Evolutionary conservation across 2,888 invertebrate species (phyloP).

Genomic region (Drosophila meridionalis): DNA sequence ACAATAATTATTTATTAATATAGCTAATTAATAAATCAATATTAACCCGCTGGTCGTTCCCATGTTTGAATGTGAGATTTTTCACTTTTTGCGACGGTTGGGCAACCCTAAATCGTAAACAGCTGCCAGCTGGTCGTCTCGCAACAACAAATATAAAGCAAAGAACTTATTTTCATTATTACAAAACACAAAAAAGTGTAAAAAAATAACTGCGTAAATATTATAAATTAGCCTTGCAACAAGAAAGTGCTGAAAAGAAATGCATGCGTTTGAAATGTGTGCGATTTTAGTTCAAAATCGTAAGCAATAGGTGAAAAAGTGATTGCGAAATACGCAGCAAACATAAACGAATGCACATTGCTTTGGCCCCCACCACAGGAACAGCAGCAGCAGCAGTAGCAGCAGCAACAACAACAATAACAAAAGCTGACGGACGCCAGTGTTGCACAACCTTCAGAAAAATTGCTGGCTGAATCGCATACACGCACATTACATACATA

Average conservation of each 20-base stretch:
- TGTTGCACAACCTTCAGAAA: conserved; percentile 61
- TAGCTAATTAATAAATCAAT: conserved; percentile 79
- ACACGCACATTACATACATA: conserved; percentile 28
- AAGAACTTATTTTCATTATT: conserved; percentile 61
- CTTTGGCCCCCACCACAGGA: conserved; percentile 25
- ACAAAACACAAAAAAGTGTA: conserved; percentile 51
- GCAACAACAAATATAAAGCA: conserved; percentile 66
- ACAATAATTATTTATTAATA: conserved; percentile 57
- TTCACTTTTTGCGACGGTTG: conserved; percentile 21
- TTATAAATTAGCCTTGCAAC: conserved; percentile 8
- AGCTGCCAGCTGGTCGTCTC: conserved; percentile 68
- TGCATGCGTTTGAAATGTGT: not conserved
- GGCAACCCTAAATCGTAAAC: conserved; percentile 64
- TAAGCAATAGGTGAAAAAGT: conserved; percentile 45
- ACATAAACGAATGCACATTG: conserved; percentile 46
- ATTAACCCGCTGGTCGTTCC: conserved; percentile 51
- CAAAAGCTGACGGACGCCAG: conserved; percentile 50
- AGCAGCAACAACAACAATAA: conserved; percentile 55
- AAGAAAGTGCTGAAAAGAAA: not conserved
- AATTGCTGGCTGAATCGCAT: conserved; percentile 30
- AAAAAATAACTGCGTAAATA: conserved; percentile 27
- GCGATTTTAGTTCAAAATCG: conserved; percentile 8
- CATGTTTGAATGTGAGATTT: conserved; percentile 38
- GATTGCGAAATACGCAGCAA: conserved; percentile 70
- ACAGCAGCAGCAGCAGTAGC: conserved; percentile 39